phyloP scores from a whole-genome alignment of 2,113 vertebrate species.

The Microcebus lehilahytsara region DNA sequence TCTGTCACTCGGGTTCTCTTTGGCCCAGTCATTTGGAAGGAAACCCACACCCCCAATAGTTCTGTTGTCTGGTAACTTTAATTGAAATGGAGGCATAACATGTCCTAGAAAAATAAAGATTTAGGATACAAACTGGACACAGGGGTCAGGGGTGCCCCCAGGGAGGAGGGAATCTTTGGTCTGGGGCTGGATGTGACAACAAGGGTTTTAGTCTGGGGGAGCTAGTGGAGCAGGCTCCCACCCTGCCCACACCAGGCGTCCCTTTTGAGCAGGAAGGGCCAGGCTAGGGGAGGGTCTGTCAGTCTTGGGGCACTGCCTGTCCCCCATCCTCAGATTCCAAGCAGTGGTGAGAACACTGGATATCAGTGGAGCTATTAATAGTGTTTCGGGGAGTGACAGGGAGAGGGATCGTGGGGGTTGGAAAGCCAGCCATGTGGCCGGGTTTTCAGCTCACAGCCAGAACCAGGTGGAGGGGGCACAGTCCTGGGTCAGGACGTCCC shows the following conservation, averaged over 20 bases:
- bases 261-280: background rate
- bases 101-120: slow-evolving; percentile 80
- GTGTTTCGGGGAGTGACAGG: background rate
- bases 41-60: background rate
- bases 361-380: slow-evolving; percentile 48
- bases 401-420: background rate
- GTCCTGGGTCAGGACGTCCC: background rate
- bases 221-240: background rate
- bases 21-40: background rate
- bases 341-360: background rate
- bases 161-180: slow-evolving; percentile 71
- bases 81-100: slow-evolving; percentile 67
- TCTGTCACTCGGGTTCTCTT: background rate
- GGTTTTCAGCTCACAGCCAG: slow-evolving; percentile 24
- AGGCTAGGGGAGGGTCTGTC: background rate
- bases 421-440: background rate
- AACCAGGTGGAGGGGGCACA: slow-evolving; percentile 10
- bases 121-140: slow-evolving; percentile 70
- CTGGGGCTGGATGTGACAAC: slow-evolving; percentile 45
- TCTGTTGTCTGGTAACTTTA: slow-evolving; percentile 59
- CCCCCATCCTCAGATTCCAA: background rate
- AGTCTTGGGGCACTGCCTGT: background rate
- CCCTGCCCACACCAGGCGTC: background rate
- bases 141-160: slow-evolving; percentile 26
- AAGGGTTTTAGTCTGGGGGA: background rate